A percentile compares a stretch with the other conserved stretches of the same genome.
phyloP scores from a whole-genome alignment of 2,888 invertebrate genomes.

The Andrena praecox region DNA sequence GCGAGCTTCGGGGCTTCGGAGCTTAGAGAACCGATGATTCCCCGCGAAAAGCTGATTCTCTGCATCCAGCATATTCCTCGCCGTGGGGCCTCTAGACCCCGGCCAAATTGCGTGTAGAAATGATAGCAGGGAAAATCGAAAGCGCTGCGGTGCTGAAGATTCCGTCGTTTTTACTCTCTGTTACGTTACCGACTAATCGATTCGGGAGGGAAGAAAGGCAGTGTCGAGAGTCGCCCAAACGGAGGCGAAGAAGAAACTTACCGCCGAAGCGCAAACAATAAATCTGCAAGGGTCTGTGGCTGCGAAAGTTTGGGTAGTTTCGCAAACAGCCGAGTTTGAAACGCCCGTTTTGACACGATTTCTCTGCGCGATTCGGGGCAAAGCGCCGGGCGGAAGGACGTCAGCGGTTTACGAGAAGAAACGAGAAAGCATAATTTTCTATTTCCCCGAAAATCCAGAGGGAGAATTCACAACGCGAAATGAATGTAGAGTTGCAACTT shows the following conservation, averaged over 20 bases:
- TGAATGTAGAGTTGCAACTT: conserved; percentile 26
- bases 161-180: not conserved
- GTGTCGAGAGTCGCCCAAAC: not conserved
- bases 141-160: not conserved
- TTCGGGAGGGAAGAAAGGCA: not conserved
- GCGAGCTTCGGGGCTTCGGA: not conserved
- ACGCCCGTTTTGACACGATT: not conserved
- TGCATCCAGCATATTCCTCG: conserved; percentile 44
- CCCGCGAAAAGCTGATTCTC: conserved; percentile 31
- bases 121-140: not conserved
- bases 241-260: not conserved
- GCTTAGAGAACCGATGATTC: not conserved
- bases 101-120: conserved; percentile 39
- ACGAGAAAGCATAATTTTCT: conserved; percentile 32
- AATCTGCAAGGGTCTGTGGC: not conserved
- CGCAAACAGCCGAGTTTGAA: too few relatives aligned
- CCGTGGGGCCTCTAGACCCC: conserved; percentile 34
- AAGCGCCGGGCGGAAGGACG: not conserved
- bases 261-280: not conserved
- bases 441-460: conserved; percentile 16
- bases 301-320: not conserved
- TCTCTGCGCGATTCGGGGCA: conserved; percentile 18
- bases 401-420: conserved; percentile 25
- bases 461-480: conserved; percentile 21
- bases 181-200: not conserved